Base-by-base conservation (phyloP, 2,113 vertebrate species). In the Takifugu bimaculatus region DNA sequence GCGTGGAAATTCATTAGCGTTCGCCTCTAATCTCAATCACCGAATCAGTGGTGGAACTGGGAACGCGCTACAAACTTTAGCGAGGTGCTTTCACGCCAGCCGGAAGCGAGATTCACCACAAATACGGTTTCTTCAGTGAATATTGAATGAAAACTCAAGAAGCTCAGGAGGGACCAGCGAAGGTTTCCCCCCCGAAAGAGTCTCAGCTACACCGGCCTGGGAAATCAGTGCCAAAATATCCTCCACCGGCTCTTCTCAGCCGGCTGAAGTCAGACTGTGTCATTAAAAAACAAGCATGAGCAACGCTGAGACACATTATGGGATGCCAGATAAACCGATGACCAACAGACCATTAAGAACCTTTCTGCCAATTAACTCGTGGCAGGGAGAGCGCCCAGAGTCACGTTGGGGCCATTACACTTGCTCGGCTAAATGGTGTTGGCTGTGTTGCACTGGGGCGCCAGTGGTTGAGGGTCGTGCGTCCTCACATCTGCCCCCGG, bases 221-320 rank as follows among this genome's bases (percentile, higher is more conserved):
- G 15, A 54, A 62, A 73, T 52, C 14, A 39, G 57, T 32, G n/a
- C 45, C 14, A 63, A 26, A 50, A 20, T 20, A 20, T 28, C 39
- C 62, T 43, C 56, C 50, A 56, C 55, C 54, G 50, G 60, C 26
- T 60, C 50, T 35, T 52, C 48, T 20, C 35, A 49, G 52, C 65
- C 57, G 9, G 35, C 2, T 0, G 13, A 48, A 71, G 10, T 29
- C 44, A 39, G 7, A 39, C 35, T 39, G 32, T 63, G 53, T 79
- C 62, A 72, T 69, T 56, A 54, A 35, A 56, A 72, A 71, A 57
- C 55, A n/a, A 59, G 60, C 26, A 28, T 50, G 11, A 52, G 57
- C 13, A 15, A 45, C 44, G 14, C 44, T 12, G 43, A 3, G 43
- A 13, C 43, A 53, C 26, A 50, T 58, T 42, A 58, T 53, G 28